Evolutionary conservation across 53 echinoderm and acorn worm species (phyloP).

Genomic region (Glandiceps talaboti): DNA sequence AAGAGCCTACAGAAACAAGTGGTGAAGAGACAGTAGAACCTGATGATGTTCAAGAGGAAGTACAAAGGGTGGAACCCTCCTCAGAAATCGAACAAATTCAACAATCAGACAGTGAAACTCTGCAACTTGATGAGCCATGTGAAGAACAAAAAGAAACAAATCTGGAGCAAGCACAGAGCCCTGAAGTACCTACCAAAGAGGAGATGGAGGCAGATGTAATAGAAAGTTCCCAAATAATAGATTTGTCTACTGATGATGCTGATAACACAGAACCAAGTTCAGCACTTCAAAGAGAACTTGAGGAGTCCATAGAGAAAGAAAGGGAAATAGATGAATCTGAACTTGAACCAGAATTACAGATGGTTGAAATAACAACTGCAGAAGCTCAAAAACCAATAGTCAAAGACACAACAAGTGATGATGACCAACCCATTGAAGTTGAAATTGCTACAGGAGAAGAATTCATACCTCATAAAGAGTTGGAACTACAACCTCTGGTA

Average conservation of each 20-base stretch:
- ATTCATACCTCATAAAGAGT: background rate
- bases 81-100: too few species aligned
- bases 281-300: too few species aligned
- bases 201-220: too few species aligned
- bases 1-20: too few species aligned
- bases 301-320: too few species aligned
- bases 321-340: too few species aligned
- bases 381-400: background rate
- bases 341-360: background rate
- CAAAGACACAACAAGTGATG: background rate
- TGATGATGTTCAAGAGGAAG: background rate
- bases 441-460: background rate
- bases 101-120: background rate
- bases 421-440: background rate
- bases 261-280: too few species aligned
- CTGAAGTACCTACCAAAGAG: too few species aligned
- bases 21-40: background rate
- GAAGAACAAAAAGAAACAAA: background rate
- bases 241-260: too few species aligned
- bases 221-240: too few species aligned
- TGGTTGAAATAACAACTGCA: background rate
- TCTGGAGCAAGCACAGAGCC: too few species aligned
- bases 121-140: background rate
- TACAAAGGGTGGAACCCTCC: background rate
- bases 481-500: background rate